Percentiles rank a stretch among this genome's conserved stretches.
phyloP scores from a whole-genome alignment of 2,888 invertebrate genomes.

The Andrena haemorrhoa region DNA sequence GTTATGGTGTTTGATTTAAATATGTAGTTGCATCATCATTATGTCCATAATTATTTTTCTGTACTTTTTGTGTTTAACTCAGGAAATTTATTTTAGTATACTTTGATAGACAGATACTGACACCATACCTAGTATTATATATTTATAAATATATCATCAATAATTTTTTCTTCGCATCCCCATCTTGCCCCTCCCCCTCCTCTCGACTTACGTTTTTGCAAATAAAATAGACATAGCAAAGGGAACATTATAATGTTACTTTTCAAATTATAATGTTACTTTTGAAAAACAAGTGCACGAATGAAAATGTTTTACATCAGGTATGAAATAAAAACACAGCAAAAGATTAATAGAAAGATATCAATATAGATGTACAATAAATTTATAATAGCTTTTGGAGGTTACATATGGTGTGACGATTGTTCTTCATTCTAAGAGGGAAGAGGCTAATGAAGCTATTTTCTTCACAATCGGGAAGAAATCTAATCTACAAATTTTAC shows the following conservation, averaged over 20 bases:
- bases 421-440: constrained; percentile 17
- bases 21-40: too few relatives aligned
- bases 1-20: too few relatives aligned
- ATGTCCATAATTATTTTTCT: too few relatives aligned
- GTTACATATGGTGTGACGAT: constrained; percentile 20
- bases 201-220: not conserved
- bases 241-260: not conserved
- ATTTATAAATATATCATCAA: too few relatives aligned
- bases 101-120: too few relatives aligned
- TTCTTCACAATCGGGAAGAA: constrained; percentile 8
- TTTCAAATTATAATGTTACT: not conserved
- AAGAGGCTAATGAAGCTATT: constrained; percentile 24
- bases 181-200: too few relatives aligned
- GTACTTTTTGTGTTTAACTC: too few relatives aligned
- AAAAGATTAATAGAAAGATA: not conserved
- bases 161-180: too few relatives aligned
- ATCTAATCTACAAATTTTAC: constrained; percentile 30
- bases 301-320: not conserved
- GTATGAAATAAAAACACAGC: not conserved
- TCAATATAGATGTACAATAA: constrained; percentile 9
- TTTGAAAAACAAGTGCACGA: not conserved
- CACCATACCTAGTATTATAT: too few relatives aligned
- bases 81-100: not conserved
- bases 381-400: constrained; percentile 29
- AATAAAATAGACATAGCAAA: not conserved